Percentiles rank a stretch among this genome's conserved stretches.
These are phyloP conservation scores for Sinodicranocentrus sp. DNA, from an alignment of 2,888 invertebrate species.

Conservation along the genomic window DNA sequence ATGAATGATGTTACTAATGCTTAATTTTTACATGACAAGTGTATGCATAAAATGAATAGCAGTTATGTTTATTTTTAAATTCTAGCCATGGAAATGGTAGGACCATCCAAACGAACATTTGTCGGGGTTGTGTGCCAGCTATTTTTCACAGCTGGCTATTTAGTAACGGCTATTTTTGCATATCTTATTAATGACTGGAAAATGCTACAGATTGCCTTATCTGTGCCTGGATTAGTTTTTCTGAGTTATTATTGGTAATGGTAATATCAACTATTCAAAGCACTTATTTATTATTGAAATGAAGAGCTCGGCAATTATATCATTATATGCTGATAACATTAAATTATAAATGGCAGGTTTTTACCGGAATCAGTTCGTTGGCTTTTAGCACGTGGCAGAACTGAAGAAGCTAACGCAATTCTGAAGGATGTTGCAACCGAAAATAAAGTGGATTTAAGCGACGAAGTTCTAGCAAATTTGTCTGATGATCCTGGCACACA, in stretches of 20 bases:
- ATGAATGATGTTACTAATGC: neutral
- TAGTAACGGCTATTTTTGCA: conserved; percentile 84
- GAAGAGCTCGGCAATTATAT: no score
- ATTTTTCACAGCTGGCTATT: conserved; percentile 87
- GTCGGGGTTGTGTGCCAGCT: conserved; percentile 87
- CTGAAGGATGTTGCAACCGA: conserved; percentile 84
- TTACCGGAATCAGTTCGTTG: conserved; percentile 88
- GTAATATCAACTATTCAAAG: no score
- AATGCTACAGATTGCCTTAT: conserved; percentile 84
- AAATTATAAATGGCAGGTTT: no score
- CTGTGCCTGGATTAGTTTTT: conserved; percentile 84
- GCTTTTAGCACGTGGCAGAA: conserved; percentile 84
- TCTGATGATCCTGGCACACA: conserved; percentile 59
- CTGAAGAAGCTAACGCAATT: conserved; percentile 82
- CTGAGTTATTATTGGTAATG: conserved; percentile 85
- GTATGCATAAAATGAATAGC: neutral
- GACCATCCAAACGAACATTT: conserved; percentile 84
- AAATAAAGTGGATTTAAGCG: conserved; percentile 81
- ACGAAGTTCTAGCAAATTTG: conserved; percentile 81
- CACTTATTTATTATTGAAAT: conserved; percentile 5
- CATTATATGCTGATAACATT: no score
- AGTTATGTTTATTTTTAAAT: conserved; percentile 6
- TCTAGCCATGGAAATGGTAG: conserved; percentile 81
- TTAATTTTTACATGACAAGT: neutral
- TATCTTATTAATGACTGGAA: conserved; percentile 85